Percentiles rank a stretch among this genome's conserved stretches.
Evolutionary conservation across 2,113 vertebrate species (phyloP).

Genomic region (Bagarius yarrelli): DNA sequence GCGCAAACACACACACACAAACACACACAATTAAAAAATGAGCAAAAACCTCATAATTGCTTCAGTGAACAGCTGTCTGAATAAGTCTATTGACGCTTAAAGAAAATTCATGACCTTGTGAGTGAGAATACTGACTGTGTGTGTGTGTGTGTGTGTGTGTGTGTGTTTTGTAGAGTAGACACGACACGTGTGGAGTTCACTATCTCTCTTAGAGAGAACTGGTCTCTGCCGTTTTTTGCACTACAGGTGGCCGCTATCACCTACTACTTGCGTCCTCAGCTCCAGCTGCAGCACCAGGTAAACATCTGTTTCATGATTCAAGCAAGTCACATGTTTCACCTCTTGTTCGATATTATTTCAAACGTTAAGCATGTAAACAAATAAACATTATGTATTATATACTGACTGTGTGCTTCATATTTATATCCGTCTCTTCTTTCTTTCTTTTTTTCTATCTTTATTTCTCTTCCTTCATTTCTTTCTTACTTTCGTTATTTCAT

Average conservation of each 20-base stretch:
- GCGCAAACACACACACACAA: not conserved
- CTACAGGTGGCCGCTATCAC: slow-evolving; percentile 88
- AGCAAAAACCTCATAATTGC: not conserved
- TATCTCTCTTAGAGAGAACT: slow-evolving; percentile 95
- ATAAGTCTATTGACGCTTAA: not conserved
- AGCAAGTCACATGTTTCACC: not conserved
- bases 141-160: slow-evolving; percentile 25
- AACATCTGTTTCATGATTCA: slow-evolving; percentile 28
- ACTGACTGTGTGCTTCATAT: not conserved
- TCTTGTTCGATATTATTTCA: not conserved
- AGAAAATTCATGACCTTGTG: not conserved
- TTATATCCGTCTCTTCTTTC: not conserved
- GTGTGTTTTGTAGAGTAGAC: slow-evolving; percentile 77
- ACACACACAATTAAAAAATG: not conserved
- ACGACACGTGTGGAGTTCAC: slow-evolving; percentile 97
- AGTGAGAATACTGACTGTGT: not conserved
- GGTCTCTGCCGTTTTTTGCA: slow-evolving; percentile 94
- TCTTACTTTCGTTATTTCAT: no score
- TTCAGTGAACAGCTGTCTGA: not conserved
- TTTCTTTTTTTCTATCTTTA: not conserved
- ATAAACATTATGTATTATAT: not conserved
- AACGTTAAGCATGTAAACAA: not conserved
- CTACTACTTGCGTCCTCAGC: slow-evolving; percentile 80
- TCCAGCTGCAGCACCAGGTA: slow-evolving; percentile 80
- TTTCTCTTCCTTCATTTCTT: not conserved